These are phyloP conservation scores for Gouania willdenowi DNA, from an alignment of 2,797 vertebrate genomes.

Conservation along the genomic window DNA sequence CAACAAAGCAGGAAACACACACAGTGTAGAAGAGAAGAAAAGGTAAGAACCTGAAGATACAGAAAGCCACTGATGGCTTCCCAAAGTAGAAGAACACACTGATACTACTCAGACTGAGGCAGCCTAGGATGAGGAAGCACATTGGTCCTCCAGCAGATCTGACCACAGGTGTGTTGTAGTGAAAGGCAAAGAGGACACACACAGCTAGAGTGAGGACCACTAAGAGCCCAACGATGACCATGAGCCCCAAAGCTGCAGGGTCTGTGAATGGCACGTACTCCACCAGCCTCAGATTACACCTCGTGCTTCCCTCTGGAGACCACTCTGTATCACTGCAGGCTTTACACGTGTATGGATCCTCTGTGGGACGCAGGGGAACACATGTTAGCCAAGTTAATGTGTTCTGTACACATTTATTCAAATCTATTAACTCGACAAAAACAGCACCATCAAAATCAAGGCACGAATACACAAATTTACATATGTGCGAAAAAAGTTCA, in stretches of 20 bases:
- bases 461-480: too few relatives aligned
- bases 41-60: slow-evolving; percentile 60
- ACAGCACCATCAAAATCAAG: too few relatives aligned
- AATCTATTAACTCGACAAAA: too few relatives aligned
- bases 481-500: too few relatives aligned
- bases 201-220: slow-evolving; percentile 55
- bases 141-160: slow-evolving; percentile 80
- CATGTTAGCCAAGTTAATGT: neutral
- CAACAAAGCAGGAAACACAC: slow-evolving; percentile 77
- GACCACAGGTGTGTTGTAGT: slow-evolving; percentile 79
- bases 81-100: slow-evolving; percentile 78
- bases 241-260: slow-evolving; percentile 52
- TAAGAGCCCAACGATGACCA: slow-evolving; percentile 39
- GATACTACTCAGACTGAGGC: slow-evolving; percentile 57
- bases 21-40: slow-evolving; percentile 68
- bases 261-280: slow-evolving; percentile 70
- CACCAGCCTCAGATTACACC: slow-evolving; percentile 61
- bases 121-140: slow-evolving; percentile 82
- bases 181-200: slow-evolving; percentile 64
- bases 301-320: slow-evolving; percentile 67
- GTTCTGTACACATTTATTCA: too few relatives aligned
- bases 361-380: slow-evolving; percentile 33
- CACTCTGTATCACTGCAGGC: slow-evolving; percentile 70
- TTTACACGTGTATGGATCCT: slow-evolving; percentile 46
- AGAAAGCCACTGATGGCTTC: slow-evolving; percentile 52